A percentile compares a stretch with the other conserved stretches of the same genome.
phyloP scores from a whole-genome alignment of 2,113 vertebrate species.

The Rhabdornis inornatus region DNA sequence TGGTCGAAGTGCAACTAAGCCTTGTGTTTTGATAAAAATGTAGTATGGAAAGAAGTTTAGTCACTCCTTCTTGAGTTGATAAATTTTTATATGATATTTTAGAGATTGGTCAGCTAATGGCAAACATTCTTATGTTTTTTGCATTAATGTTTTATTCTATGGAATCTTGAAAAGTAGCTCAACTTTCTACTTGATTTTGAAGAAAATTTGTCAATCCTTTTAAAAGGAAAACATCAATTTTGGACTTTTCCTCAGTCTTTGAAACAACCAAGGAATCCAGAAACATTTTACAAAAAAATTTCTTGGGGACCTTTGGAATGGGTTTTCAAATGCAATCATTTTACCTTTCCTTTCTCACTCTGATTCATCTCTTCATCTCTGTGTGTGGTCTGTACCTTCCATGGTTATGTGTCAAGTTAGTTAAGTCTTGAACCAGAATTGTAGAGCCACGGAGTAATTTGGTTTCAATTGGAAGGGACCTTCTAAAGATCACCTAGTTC shows the following conservation, averaged over 20 bases:
- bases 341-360: not conserved
- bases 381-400: not conserved
- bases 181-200: not conserved
- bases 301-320: not conserved
- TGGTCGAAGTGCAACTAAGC: not conserved
- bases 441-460: not conserved
- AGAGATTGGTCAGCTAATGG: not conserved
- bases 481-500: not conserved
- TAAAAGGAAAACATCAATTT: not conserved
- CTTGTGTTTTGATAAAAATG: not conserved
- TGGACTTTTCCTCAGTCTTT: not conserved
- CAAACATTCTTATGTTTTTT: not conserved
- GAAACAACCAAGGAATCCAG: not conserved
- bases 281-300: not conserved
- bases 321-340: not conserved
- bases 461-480: not conserved
- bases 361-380: not conserved
- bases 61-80: not conserved
- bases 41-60: not conserved
- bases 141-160: not conserved
- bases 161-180: not conserved
- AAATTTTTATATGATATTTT: not conserved
- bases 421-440: not conserved
- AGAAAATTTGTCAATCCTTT: not conserved
- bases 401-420: not conserved